These are phyloP conservation scores for Lanius collurio DNA, from an alignment of 2,113 vertebrate species.

Conservation along the genomic window DNA sequence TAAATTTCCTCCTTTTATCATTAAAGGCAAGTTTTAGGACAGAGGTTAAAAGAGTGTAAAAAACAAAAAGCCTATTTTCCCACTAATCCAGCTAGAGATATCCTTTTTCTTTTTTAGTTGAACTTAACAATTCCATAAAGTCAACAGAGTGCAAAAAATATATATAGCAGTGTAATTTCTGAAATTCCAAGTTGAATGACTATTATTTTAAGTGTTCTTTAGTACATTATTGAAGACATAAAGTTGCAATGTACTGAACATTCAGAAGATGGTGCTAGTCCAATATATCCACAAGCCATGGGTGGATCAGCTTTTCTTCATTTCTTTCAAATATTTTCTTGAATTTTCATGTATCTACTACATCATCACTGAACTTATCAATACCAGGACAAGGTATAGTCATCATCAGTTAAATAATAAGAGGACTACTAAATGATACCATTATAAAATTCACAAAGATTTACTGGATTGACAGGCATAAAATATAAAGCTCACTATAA, in stretches of 20 bases:
- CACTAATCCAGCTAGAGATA: background rate
- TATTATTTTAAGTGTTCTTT: background rate
- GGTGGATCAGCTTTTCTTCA: background rate
- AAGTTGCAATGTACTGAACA: conserved; percentile 56
- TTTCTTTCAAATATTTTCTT: background rate
- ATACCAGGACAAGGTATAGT: background rate
- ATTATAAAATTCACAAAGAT: background rate
- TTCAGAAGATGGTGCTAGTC: conserved; percentile 66
- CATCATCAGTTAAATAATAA: background rate
- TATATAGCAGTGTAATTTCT: background rate
- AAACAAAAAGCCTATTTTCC: background rate
- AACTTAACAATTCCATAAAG: background rate
- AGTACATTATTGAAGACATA: background rate
- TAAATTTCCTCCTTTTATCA: background rate
- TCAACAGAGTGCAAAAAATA: background rate
- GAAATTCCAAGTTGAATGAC: background rate
- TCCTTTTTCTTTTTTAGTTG: background rate
- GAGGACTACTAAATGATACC: background rate
- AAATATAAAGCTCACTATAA: background rate
- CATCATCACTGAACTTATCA: background rate
- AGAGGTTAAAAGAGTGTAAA: background rate
- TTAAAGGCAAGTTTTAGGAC: background rate
- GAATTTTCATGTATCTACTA: background rate
- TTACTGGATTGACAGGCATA: background rate
- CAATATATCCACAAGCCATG: conserved; percentile 5